Conservation (phyloP, 2,113 vertebrate genomes). For the Salvator merianae region DNA sequence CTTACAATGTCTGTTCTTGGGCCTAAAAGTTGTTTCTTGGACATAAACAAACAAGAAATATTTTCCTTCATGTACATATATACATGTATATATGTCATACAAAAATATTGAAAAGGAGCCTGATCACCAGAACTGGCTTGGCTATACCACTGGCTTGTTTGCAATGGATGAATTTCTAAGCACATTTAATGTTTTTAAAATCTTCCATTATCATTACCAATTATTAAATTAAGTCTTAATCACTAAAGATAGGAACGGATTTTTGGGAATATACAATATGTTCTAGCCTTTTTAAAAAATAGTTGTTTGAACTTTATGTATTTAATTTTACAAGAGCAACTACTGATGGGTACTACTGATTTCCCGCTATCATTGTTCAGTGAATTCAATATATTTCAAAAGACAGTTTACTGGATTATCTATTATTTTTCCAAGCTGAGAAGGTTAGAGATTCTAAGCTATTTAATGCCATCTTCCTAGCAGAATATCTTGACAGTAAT, state of each 20-base stretch:
- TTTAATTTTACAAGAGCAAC: too few species aligned
- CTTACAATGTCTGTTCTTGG: too few species aligned
- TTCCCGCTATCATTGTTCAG: constrained; percentile 42
- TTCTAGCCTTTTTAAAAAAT: background rate
- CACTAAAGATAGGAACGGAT: constrained; percentile 40
- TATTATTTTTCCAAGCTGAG: constrained; percentile 44
- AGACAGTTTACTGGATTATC: constrained; percentile 50
- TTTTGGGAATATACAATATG: background rate
- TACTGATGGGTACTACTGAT: constrained; percentile 31
- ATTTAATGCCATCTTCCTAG: constrained; percentile 9
- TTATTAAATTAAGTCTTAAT: constrained; percentile 16
- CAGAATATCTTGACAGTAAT: constrained; percentile 23
- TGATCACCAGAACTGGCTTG: too few species aligned
- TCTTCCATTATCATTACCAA: background rate
- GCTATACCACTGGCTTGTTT: too few species aligned
- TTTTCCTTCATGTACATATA: too few species aligned
- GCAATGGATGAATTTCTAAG: too few species aligned
- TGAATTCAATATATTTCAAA: constrained; percentile 61
- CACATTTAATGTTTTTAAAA: background rate
- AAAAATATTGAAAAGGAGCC: too few species aligned
- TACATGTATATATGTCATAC: too few species aligned
- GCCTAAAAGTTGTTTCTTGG: too few species aligned
- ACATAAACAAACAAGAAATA: too few species aligned
- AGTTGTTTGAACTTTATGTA: constrained; percentile 35
- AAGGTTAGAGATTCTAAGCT: constrained; percentile 52